phyloP scores from a whole-genome alignment of 2,113 vertebrate species.

The Erinaceus europaeus region DNA sequence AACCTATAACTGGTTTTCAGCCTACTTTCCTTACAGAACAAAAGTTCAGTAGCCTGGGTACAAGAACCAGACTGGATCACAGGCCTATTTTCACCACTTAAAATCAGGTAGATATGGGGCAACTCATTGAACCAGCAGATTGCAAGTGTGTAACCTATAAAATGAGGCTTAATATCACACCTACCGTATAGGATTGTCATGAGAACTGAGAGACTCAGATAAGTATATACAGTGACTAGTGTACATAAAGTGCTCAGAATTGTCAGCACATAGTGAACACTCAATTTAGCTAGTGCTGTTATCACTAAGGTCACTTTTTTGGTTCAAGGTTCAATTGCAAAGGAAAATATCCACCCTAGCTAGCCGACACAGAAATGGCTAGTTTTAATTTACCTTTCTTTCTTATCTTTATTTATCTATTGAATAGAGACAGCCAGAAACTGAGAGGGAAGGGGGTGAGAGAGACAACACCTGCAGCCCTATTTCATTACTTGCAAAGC shows the following conservation, averaged over 20 bases:
- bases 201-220: neutral
- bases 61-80: neutral
- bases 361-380: neutral
- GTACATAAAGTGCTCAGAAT: neutral
- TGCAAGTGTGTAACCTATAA: conserved; percentile 14
- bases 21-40: neutral
- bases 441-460: too few species aligned
- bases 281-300: neutral
- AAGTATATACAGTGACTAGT: too few species aligned
- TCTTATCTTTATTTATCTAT: too few species aligned
- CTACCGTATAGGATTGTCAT: neutral
- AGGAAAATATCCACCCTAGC: neutral
- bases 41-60: neutral
- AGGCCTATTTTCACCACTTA: neutral
- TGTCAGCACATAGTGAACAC: neutral
- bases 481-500: too few species aligned
- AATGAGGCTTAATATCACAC: neutral
- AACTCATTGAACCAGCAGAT: neutral
- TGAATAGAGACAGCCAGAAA: too few species aligned
- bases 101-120: neutral
- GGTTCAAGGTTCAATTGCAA: neutral
- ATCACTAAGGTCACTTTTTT: neutral
- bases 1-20: neutral
- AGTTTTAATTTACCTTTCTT: too few species aligned
- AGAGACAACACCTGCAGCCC: too few species aligned